A percentile compares a stretch with the other conserved stretches of the same genome.
These are phyloP conservation scores for Psephotus haematonotus DNA, from an alignment of 2,113 vertebrate genomes.

Conservation along the genomic window DNA sequence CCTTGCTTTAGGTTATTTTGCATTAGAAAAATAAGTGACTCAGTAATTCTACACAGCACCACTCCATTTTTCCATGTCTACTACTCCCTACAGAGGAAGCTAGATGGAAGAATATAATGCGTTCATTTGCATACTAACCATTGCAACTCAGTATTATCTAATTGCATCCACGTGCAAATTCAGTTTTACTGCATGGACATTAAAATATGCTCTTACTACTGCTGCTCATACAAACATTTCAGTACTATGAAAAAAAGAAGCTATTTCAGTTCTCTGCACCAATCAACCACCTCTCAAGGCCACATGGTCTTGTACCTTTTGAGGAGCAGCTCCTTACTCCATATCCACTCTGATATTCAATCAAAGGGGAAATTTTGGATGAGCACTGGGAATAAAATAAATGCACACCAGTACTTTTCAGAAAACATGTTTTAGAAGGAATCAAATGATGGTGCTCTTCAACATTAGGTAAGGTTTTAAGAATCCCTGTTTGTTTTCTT, in stretches of 20 bases:
- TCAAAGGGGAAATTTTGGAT: neutral
- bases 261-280: neutral
- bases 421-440: neutral
- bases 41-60: neutral
- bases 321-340: neutral
- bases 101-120: neutral
- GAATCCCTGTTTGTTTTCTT: neutral
- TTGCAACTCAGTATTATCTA: neutral
- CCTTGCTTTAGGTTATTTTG: neutral
- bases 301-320: neutral
- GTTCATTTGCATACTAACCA: neutral
- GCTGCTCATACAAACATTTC: conserved; percentile 1
- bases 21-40: conserved; percentile 2
- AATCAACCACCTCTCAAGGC: neutral
- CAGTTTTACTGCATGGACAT: neutral
- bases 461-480: neutral
- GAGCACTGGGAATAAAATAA: neutral
- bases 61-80: neutral
- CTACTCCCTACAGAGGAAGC: neutral
- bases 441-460: neutral
- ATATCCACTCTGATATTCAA: neutral
- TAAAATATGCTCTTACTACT: neutral
- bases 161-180: neutral
- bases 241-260: conserved; percentile 29
- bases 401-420: neutral